phyloP scores from a whole-genome alignment of 2,113 vertebrate species.

The Tichodroma muraria region DNA sequence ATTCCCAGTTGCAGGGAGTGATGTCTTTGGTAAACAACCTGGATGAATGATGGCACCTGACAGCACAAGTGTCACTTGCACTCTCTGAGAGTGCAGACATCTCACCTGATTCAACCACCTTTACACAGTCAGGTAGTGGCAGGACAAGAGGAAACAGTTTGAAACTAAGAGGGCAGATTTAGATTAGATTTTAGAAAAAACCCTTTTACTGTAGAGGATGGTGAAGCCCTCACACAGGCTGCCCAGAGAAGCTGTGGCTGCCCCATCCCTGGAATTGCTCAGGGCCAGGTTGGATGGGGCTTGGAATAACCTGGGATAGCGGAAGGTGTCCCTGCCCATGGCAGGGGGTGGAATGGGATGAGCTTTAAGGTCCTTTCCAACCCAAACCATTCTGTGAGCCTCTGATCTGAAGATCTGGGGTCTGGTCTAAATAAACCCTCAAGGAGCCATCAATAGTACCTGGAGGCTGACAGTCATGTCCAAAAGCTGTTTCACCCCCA shows the following conservation, averaged over 20 bases:
- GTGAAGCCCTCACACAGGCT: neutral
- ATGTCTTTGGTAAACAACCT: neutral
- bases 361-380: neutral
- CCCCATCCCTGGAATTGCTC: neutral
- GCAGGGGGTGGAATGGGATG: neutral
- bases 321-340: neutral
- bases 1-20: neutral
- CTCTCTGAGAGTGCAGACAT: fast-evolving
- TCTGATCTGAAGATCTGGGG: neutral
- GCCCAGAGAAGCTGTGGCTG: neutral
- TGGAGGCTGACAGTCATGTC: neutral
- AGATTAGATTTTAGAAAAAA: neutral
- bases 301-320: neutral
- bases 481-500: neutral
- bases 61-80: neutral
- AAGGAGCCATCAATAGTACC: neutral
- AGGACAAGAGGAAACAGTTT: neutral
- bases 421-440: neutral
- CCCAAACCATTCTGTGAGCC: neutral
- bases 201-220: neutral
- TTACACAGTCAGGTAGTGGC: fast-evolving
- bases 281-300: fast-evolving
- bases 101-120: neutral
- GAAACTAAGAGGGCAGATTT: neutral
- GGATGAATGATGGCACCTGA: neutral